phyloP scores from a whole-genome alignment of 2,113 vertebrate genomes.

The Sceloporus undulatus region DNA sequence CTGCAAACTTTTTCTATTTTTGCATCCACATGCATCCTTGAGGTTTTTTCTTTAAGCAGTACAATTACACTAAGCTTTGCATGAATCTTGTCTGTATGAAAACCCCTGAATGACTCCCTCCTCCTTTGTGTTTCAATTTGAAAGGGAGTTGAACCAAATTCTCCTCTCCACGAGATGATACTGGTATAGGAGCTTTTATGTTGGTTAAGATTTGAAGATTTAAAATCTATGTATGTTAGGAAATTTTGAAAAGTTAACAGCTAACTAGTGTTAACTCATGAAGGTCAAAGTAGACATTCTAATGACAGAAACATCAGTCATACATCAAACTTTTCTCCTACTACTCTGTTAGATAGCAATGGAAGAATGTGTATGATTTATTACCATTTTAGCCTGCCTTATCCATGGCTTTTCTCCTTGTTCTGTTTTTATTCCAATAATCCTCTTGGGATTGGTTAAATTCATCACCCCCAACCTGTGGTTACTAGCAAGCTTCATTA shows the following conservation, averaged over 20 bases:
- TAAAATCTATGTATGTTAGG: background rate
- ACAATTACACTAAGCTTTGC: no score
- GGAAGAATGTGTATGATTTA: no score
- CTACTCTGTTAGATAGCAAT: background rate
- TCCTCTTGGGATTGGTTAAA: no score
- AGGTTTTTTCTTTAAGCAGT: background rate
- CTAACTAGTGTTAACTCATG: background rate
- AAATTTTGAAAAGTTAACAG: background rate
- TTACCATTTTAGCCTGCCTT: no score
- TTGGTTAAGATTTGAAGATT: background rate
- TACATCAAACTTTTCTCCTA: background rate
- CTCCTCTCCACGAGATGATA: background rate
- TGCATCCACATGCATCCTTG: background rate
- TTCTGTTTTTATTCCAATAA: no score
- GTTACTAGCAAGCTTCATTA: no score
- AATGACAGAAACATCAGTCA: background rate
- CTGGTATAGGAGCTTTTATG: background rate
- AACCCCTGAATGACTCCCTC: background rate
- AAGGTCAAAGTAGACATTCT: background rate
- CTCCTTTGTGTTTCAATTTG: background rate
- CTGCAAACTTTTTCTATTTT: background rate
- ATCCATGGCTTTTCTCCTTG: no score
- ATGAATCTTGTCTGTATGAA: background rate
- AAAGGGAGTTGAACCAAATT: background rate
- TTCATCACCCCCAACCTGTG: no score